Conservation (phyloP, 2,888 invertebrate genomes). For the Halictus quadricinctus region DNA sequence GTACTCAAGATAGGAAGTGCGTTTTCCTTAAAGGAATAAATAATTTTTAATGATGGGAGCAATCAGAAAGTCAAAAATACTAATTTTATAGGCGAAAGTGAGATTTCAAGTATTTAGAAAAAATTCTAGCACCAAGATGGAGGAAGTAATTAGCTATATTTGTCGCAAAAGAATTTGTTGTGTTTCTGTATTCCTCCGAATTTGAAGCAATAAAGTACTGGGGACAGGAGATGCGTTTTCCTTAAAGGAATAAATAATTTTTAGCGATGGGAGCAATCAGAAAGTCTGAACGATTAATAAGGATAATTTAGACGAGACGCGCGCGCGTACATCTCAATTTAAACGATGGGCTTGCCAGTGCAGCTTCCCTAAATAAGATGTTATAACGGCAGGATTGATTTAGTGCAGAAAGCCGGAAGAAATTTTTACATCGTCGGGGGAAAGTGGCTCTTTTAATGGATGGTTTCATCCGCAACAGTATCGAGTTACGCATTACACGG, state of each 20-base stretch:
- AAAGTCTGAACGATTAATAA: not conserved
- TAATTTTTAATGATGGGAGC: too few relatives aligned
- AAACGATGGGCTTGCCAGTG: not conserved
- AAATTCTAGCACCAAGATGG: not conserved
- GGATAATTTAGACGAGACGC: not conserved
- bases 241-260: not conserved
- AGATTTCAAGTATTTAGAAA: not conserved
- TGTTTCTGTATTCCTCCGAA: too few relatives aligned
- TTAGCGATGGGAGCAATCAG: not conserved
- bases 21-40: too few relatives aligned
- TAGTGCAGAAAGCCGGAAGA: constrained; percentile 22
- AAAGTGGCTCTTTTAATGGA: constrained; percentile 41
- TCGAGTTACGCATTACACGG: constrained; percentile 44
- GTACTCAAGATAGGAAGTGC: too few relatives aligned
- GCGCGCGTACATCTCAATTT: not conserved
- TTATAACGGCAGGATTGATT: constrained; percentile 8
- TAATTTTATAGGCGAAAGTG: not conserved
- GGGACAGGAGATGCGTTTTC: not conserved
- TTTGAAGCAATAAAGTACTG: not conserved
- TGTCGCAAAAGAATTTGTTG: not conserved
- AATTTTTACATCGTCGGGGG: constrained; percentile 16
- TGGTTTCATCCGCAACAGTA: constrained; percentile 34
- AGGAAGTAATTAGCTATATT: not conserved
- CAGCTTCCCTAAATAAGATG: not conserved
- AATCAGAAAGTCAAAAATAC: too few relatives aligned